Conservation (phyloP, 2,888 invertebrate genomes). For the Thymelicus acteon region DNA sequence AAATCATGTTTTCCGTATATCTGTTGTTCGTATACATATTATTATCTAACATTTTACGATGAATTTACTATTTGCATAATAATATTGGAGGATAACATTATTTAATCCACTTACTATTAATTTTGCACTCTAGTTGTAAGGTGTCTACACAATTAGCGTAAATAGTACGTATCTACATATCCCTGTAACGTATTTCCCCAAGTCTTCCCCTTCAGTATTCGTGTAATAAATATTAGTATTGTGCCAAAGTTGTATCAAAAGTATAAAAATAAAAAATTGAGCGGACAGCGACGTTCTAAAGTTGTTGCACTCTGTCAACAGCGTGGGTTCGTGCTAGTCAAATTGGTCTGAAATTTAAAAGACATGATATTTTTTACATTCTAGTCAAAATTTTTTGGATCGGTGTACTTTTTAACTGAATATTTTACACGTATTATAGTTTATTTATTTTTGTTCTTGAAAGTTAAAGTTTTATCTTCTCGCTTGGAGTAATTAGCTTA, state of each 20-base stretch:
- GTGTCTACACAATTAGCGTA: slow-evolving; percentile 62
- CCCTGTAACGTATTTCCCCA: slow-evolving; percentile 69
- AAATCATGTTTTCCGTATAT: slow-evolving; percentile 30
- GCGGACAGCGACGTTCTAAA: slow-evolving; percentile 54
- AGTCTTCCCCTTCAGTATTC: slow-evolving; percentile 83
- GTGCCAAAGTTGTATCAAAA: slow-evolving; percentile 78
- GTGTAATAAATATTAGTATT: slow-evolving; percentile 62
- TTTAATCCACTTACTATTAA: slow-evolving; percentile 68
- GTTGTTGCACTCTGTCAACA: slow-evolving; percentile 56
- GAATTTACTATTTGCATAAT: slow-evolving; percentile 20
- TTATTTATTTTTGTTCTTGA: slow-evolving; percentile 59
- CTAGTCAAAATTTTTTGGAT: slow-evolving; percentile 82
- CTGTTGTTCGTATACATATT: slow-evolving; percentile 16
- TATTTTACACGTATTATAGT: slow-evolving; percentile 47
- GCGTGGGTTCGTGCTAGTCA: slow-evolving; percentile 77
- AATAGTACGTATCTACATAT: slow-evolving; percentile 70
- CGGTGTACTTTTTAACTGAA: slow-evolving; percentile 57
- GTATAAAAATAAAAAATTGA: slow-evolving; percentile 56
- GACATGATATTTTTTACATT: slow-evolving; percentile 62
- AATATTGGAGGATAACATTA: slow-evolving; percentile 39
- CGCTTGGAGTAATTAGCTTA: slow-evolving; percentile 71
- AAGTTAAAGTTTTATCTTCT: slow-evolving; percentile 60
- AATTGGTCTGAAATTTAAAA: slow-evolving; percentile 71
- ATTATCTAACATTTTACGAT: slow-evolving; percentile 23
- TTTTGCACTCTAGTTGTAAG: slow-evolving; percentile 80